Base-by-base conservation (phyloP, 1,140 invertebrate genomes). In the Parapsyche elsis region DNA sequence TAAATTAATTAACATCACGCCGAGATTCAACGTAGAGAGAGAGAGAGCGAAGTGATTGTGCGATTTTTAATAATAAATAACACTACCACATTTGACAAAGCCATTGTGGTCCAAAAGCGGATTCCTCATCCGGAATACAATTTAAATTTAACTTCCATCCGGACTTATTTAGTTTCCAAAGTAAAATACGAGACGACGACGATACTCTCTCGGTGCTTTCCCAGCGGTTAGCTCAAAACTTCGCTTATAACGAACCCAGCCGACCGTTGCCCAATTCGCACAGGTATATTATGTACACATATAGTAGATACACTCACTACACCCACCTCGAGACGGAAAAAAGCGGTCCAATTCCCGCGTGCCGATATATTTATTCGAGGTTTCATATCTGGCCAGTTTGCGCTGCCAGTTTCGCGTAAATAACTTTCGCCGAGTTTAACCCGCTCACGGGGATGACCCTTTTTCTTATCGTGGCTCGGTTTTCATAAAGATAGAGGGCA, bases 401-500 rank as follows among this genome's bases (percentile, higher is more conserved):
- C n/a, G n/a, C n/a, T n/a, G 49, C 49, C 16, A 79, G 81, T 82
- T 82, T 76, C 64, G 76, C 70, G 74, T 78, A 80, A 82, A 82
- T 80, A 78, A 82, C 75, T 82, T 78, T 73, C 64, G 57, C 57
- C 64, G 57, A 73, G 38, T 59, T 76, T 64, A 44, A 46, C 44
- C 44, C 70, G 30, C 30, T 38, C 30, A 1, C 26, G 23, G 67
- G 46, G 45, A 53, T 76, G 76, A 78, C 81, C 79, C 45, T 80
- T 80, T 79, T 80, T 79, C 81, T 82, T 82, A 82, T 82, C 81
- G 71, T 14, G 49, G n/a, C 45, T 53, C 38, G 49, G 71, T 75
- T 75, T 74, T 81, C 76, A 59, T 45, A 78, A 81, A 81, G 70
- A 78, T 77, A 78, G 49, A 45, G 76, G 49, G 10, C 64, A 16